Percentiles rank a stretch among this genome's conserved stretches.
Conservation (phyloP, 2,113 vertebrate species). For the Proterorhinus semilunaris region DNA sequence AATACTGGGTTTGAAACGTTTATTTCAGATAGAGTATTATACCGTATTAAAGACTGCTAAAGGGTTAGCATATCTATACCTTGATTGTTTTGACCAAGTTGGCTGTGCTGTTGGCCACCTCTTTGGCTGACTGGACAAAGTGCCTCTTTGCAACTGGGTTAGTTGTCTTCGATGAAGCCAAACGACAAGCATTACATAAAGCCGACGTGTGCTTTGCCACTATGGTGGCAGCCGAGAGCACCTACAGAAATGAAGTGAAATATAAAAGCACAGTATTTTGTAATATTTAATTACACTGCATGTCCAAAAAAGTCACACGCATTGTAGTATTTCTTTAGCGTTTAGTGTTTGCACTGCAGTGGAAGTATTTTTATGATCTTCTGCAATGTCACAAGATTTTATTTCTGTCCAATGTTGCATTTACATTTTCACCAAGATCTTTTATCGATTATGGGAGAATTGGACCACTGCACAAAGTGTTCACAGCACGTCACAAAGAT, state of each 20-base stretch:
- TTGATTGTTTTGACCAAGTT: constrained; percentile 99
- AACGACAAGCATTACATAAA: constrained; percentile 95
- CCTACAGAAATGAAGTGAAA: constrained; percentile 67
- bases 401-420: no score
- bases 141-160: constrained; percentile 97
- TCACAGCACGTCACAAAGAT: no score
- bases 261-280: no score
- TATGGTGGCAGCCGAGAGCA: constrained; percentile 95
- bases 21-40: neutral
- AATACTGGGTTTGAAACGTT: neutral
- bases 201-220: constrained; percentile 98
- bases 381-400: no score
- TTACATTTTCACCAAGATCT: no score
- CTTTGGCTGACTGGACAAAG: constrained; percentile 98
- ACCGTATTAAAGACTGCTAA: neutral
- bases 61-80: constrained; percentile 66
- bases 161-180: constrained; percentile 93
- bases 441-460: no score
- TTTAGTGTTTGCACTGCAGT: no score
- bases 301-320: no score
- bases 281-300: no score
- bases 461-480: no score
- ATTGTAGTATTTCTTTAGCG: no score
- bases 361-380: no score
- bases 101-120: constrained; percentile 97